Base-by-base conservation (phyloP, 2,797 vertebrate genomes). In the Phalloptychus januarius region DNA sequence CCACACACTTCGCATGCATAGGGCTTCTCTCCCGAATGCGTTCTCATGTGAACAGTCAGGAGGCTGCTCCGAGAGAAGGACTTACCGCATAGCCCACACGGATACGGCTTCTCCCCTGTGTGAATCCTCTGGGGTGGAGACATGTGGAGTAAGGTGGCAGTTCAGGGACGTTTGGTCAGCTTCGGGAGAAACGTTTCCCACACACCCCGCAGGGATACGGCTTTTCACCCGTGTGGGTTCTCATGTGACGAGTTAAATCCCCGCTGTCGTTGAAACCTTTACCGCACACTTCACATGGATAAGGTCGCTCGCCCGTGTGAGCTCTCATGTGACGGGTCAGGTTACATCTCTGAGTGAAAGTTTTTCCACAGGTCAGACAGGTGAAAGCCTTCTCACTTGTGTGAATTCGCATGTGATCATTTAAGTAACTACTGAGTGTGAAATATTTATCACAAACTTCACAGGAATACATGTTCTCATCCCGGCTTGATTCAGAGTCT, bases 11-110 rank as follows among this genome's bases (percentile, higher is more conserved):
- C 40, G n/a, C 70, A 71, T 15, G 42, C 13, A 6, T 33, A 71
- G 16, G 70, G 70, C 18, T 71, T 71, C 70, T 71, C 70, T n/a
- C 70, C 70, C 13, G 70, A 45, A 20, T 71, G 70, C 13, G 42
- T 48, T 46, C 70, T 71, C 44, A 46, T 71, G 70, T 71, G 70
- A 45, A 44, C 45, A 18, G 70, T 48, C 70, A 71, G 28, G 12
- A 48, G 42, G 40, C 70, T 48, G 23, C 70, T 71, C 70, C 45
- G 42, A 71, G 42, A 45, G n/a, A 71, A 71, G 25, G 42, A 45
- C 28, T 44, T 71, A 10, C 70, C 15, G 3, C 70, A 71, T 8
- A 71, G 3, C 33, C 42, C 40, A 71, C 70, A 71, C 13, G 16
- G 46, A 12, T 46, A 48, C 2, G 71, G 71, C 15, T 33, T 72